A percentile compares a stretch with the other conserved stretches of the same genome.
Conservation (phyloP, 2,888 invertebrate species). For the Drosophila meridiana region DNA sequence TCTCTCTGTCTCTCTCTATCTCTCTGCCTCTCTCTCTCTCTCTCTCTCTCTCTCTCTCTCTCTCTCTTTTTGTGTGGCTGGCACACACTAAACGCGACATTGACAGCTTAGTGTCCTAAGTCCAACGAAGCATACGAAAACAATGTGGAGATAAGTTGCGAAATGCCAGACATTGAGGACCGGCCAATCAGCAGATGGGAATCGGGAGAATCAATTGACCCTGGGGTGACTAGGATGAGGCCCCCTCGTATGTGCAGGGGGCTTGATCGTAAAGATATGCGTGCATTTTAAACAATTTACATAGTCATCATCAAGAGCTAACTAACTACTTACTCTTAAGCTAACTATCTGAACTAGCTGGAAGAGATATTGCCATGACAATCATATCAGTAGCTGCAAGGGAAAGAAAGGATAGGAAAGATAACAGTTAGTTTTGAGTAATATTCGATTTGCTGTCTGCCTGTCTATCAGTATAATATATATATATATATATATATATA, state of each 20-base stretch:
- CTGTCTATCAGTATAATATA: too few relatives aligned
- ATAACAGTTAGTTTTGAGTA: not conserved
- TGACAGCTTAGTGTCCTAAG: slow-evolving; percentile 42
- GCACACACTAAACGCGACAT: slow-evolving; percentile 31
- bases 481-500: too few relatives aligned
- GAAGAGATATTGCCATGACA: not conserved
- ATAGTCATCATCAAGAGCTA: not conserved
- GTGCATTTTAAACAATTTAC: slow-evolving; percentile 3
- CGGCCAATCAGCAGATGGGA: slow-evolving; percentile 10
- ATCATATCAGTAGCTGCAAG: not conserved
- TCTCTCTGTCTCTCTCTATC: too few relatives aligned
- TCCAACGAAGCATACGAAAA: slow-evolving; percentile 49
- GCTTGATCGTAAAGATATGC: not conserved
- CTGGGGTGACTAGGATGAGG: not conserved
- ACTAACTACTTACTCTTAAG: not conserved
- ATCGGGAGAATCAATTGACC: slow-evolving; percentile 20
- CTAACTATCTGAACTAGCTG: not conserved
- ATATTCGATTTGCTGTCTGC: not conserved
- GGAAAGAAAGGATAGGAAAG: not conserved
- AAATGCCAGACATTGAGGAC: slow-evolving; percentile 23
- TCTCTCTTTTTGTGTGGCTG: not conserved
- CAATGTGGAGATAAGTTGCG: slow-evolving; percentile 49
- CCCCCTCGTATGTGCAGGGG: too few relatives aligned
- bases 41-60: not conserved
- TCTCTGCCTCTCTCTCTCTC: too few relatives aligned